Evolutionary conservation across 2,113 vertebrate genomes (phyloP), one percentile per base, ranked within the genome.

Genomic region (Heloderma charlesbogerti): DNA sequence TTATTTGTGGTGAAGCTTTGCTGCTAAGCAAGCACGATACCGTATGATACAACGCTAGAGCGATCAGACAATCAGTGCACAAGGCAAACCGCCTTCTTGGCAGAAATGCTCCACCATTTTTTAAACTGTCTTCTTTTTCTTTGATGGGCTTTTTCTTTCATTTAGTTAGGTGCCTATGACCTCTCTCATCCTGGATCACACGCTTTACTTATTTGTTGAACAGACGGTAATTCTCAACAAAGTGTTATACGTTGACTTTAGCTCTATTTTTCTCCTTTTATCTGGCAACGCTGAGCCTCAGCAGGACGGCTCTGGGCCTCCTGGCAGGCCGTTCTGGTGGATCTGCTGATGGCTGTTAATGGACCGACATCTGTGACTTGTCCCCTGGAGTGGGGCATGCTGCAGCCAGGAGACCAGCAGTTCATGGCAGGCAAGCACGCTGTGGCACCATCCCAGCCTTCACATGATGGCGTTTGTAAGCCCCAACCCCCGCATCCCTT

Each of bases 311-410:
- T 51, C 43, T 29, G 34, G 74, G 60, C 74, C n/a, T 79, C 79
- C 63, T 79, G 81, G 83, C 74, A 34, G 31, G 9, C 45, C 51
- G 43, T 40, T 54, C 15, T 25, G 37, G 34, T 31, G 81, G 71
- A 89, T 84, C 12, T 77, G 69, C 71, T n/a, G 22, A 63, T 22
- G 48, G 60, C 78, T 88, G 81, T 81, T 88, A 69, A 81, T 80
- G 81, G 77, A 81, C 84, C 43, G 2, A 69, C 57, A 66, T 79
- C 83, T 6, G 16, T 80, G 74, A 57, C n/a, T 45, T 86, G 75
- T 16, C 75, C 74, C 48, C 63, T 80, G 45, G 25, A 86, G 45
- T 45, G 63, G 54, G 82, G 31, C 54, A 48, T 25, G 34, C 31
- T 89, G 31, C 60, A 48, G 89, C 57, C 48, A 27, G 77, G 81